Evolutionary conservation across 2,888 invertebrate species (phyloP), one percentile per base, ranked within the genome.

Genomic region (Scelioninae gen. 2): DNA sequence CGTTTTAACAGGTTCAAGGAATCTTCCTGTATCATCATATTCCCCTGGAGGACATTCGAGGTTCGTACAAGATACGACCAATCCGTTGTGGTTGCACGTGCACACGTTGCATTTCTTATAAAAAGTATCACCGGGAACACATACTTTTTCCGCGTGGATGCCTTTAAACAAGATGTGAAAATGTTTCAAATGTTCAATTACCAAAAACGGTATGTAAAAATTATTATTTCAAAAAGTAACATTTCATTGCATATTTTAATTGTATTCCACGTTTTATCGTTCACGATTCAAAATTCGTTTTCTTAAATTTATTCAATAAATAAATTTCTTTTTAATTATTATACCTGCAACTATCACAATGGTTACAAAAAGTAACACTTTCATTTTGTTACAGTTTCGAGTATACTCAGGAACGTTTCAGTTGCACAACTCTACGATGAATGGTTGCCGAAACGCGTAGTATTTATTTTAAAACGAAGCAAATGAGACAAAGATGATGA

Each of bases 101-200:
- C 60, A 61, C 28, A 28, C 15, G 19, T 45, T 58, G 13, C 58
- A 58, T 33, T 45, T 0, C n/a, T 45, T 11, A 58, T 45, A 58
- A 58, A 22, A 58, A 18, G 31, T 18, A 6, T n/a, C 13, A 19
- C 35, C 15, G 5, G 58, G 35, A 13, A 2, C 13, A n/a, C 58
- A 45, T 31, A n/a, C 11, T 15, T 28, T 18, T 18, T 41, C 9
- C n/a, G 15, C 10, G 1, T 25, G 25, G 5, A 15, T 37, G 0
- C 39, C 53, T 53, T 52, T 35, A 18, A 52, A 19, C 19, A 2
- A 35, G 9, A 31, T n/a, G n/a, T n/a, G n/a, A n/a, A n/a, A n/a
- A n/a, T n/a, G n/a, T n/a, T n/a, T n/a, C n/a, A n/a, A n/a, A n/a
- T n/a, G n/a, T n/a, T n/a, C n/a, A n/a, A n/a, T n/a, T n/a, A n/a